Percentiles rank a stretch among this genome's conserved stretches.
phyloP scores from a whole-genome alignment of 2,888 invertebrate genomes.

The Eupeodes luniger region DNA sequence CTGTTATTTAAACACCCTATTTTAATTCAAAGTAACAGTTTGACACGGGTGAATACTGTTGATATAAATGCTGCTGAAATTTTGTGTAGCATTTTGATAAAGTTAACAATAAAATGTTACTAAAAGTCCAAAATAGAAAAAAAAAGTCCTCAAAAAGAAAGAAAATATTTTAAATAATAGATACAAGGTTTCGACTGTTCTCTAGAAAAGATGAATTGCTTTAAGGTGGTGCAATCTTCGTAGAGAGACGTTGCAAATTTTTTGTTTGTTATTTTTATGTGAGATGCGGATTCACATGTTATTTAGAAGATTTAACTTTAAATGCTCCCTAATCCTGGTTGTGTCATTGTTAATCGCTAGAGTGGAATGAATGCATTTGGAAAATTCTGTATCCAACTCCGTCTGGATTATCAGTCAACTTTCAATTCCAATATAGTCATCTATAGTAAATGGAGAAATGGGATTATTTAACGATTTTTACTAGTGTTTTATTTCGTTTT shows the following conservation, averaged over 20 bases:
- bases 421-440: conserved; percentile 20
- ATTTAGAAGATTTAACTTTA: conserved; percentile 69
- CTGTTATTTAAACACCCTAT: no score
- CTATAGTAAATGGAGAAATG: conserved; percentile 28
- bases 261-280: conserved; percentile 29
- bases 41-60: no score
- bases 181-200: neutral
- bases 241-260: conserved; percentile 38
- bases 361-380: conserved; percentile 40
- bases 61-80: no score
- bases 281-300: conserved; percentile 57
- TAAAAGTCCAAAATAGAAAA: neutral
- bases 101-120: no score
- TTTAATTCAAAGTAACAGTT: no score
- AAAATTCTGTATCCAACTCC: conserved; percentile 26
- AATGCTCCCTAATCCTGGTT: conserved; percentile 51
- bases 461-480: conserved; percentile 48
- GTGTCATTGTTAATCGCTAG: conserved; percentile 52
- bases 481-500: conserved; percentile 15
- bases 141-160: neutral
- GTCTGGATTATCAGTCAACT: conserved; percentile 51
- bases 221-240: conserved; percentile 26
- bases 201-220: neutral
- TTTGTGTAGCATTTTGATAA: no score
- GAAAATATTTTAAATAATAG: neutral